Base-by-base conservation (phyloP, 2,113 vertebrate genomes). In the Gavialis gangeticus region DNA sequence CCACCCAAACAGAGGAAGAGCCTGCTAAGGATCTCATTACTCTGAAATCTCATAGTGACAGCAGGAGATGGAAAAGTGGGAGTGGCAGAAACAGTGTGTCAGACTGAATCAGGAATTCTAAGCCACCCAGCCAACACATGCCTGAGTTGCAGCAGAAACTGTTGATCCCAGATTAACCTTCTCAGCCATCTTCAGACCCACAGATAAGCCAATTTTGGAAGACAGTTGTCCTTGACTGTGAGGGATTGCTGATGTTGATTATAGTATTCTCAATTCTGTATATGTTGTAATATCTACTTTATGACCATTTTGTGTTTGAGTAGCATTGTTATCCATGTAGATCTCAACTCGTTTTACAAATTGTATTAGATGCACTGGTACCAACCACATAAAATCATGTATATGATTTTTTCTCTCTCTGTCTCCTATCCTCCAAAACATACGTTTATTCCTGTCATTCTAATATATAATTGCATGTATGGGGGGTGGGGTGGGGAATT, bases 211-310 rank as follows among this genome's bases (percentile, higher is more conserved):
- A 46, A 46, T 46, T 46, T 9, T 46, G 46, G 46, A 46, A 46
- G 46, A 46, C 46, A 46, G 46, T 46, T 46, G 46, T 46, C 46
- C 46, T 46, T 9, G 7, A 46, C 46, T 46, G 7, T 46, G 46
- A 46, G 46, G 46, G 9, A 46, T 46, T 46, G 46, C 46, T 46
- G 46, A 46, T 46, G 46, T 46, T 46, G 46, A 73, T 46, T 73
- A 37, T 22, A 9, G 25, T 15, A 73, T 46, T 37, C 21, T 13
- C 37, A 73, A 13, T 37, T 8, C 13, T 46, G 34, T 88, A 92
- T 91, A 34, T 90, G 94, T 96, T 91, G 30, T 93, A 82, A 95
- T 91, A 87, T 34, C 90, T 91, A 79, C 91, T 95, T 95, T 95
- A 79, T 24, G 27, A 75, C 84, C 69, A 77, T n/a, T 90, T 91